Evolutionary conservation across 2,113 vertebrate species (phyloP).

Genomic region (Carassius gibelio): DNA sequence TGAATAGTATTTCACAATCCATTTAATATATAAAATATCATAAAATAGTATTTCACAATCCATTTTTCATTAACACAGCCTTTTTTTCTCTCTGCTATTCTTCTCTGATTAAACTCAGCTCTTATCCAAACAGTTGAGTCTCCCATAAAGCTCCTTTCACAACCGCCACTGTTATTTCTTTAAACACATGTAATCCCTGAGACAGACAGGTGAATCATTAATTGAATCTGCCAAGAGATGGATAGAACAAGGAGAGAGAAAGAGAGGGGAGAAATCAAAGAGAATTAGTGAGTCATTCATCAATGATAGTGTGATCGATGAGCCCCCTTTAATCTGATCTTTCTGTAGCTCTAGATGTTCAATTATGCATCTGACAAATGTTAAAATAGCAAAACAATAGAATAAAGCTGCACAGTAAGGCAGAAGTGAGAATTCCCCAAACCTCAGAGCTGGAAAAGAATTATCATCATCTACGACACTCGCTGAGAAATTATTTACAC

Average conservation of each 20-base stretch:
- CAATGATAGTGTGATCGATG: constrained; percentile 28
- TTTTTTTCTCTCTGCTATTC: not conserved
- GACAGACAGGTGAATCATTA: not conserved
- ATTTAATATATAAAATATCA: not conserved
- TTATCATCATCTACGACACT: not conserved
- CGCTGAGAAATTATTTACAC: not conserved
- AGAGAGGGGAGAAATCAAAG: not conserved
- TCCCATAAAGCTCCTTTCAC: not conserved
- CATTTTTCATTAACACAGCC: not conserved
- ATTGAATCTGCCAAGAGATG: constrained; percentile 13
- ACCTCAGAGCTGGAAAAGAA: not conserved
- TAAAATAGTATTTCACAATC: not conserved
- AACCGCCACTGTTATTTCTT: not conserved
- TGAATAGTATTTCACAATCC: not conserved
- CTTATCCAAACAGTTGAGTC: not conserved
- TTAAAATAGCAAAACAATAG: constrained; percentile 13
- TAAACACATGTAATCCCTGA: not conserved
- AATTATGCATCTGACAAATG: constrained; percentile 36
- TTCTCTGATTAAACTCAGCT: constrained; percentile 4
- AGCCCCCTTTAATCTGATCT: constrained; percentile 18
- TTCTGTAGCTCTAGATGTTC: constrained; percentile 12
- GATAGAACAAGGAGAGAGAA: constrained; percentile 1
- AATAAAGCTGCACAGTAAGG: not conserved
- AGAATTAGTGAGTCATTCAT: constrained; percentile 38
- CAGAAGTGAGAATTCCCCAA: constrained; percentile 11